Conservation (phyloP, 2,797 vertebrate species). For the Sylvia borin region DNA sequence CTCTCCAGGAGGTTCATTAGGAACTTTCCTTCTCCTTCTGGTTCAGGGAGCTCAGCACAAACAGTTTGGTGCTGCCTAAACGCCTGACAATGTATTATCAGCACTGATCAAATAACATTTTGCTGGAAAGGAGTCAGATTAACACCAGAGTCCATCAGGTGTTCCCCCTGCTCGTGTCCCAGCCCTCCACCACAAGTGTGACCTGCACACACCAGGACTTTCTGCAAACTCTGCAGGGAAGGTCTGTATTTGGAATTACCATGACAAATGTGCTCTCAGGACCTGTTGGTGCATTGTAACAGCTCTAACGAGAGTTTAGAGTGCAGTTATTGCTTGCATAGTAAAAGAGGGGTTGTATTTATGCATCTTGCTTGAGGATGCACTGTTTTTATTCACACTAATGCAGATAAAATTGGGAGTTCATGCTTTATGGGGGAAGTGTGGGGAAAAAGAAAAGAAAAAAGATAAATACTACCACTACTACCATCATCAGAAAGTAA, state of each 20-base stretch:
- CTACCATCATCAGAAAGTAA: not conserved
- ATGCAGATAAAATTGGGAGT: not conserved
- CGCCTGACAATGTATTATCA: not conserved
- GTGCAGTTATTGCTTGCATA: not conserved
- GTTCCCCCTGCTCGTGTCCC: rapidly evolving
- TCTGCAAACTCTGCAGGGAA: not conserved
- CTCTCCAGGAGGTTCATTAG: constrained; percentile 32
- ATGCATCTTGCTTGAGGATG: not conserved
- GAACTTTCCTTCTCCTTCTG: constrained; percentile 9
- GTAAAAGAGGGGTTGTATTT: not conserved
- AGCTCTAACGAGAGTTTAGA: not conserved
- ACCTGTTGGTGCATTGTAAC: not conserved
- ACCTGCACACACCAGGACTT: not conserved
- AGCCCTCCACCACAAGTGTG: rapidly evolving
- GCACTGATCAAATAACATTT: not conserved
- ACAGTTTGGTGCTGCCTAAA: not conserved
- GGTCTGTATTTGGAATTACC: not conserved
- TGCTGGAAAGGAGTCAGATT: not conserved
- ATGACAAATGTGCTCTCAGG: not conserved
- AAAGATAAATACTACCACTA: not conserved
- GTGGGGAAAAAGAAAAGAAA: not conserved
- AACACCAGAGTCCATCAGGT: rapidly evolving
- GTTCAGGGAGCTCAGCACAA: not conserved
- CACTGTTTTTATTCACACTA: not conserved
- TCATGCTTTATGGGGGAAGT: not conserved